These are phyloP conservation scores for Bombus sylvicola DNA, from an alignment of 1,140 invertebrate species.

Conservation along the genomic window DNA sequence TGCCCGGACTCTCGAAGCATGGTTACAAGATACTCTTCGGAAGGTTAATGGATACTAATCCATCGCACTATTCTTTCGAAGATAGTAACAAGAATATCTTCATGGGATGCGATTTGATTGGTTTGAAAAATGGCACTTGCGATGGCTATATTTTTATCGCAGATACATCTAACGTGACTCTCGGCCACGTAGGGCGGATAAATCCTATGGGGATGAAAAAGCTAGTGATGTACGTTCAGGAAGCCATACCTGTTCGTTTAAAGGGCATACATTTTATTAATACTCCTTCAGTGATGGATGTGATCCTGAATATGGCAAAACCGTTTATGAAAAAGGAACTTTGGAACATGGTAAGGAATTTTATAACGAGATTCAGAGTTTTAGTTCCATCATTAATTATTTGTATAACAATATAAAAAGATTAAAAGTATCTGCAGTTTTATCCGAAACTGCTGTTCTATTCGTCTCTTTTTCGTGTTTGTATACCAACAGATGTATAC, in stretches of 20 bases:
- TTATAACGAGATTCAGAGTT: no score
- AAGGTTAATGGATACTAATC: conserved; percentile 31
- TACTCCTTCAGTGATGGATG: conserved; percentile 85
- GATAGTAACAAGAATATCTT: conserved; percentile 24
- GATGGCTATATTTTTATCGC: conserved; percentile 49
- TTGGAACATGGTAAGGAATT: conserved; percentile 70
- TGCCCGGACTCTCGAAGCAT: conserved; percentile 47
- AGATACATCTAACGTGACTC: conserved; percentile 26
- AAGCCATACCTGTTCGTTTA: conserved; percentile 85
- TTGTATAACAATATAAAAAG: no score
- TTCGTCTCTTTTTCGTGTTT: no score
- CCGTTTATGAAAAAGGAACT: conserved; percentile 88
- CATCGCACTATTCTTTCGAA: conserved; percentile 41
- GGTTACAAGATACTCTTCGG: conserved; percentile 51
- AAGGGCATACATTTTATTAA: conserved; percentile 87
- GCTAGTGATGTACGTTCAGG: conserved; percentile 59
- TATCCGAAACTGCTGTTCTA: no score
- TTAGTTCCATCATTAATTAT: no score
- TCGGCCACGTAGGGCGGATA: conserved; percentile 51
- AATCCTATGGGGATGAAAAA: conserved; percentile 48
- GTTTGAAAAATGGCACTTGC: conserved; percentile 41
- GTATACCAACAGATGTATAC: no score
- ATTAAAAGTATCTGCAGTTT: no score
- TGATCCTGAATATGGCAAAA: conserved; percentile 85
- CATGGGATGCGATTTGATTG: conserved; percentile 51